These are phyloP conservation scores for Ceuthmochares aereus DNA, from an alignment of 2,113 vertebrate genomes.

Conservation along the genomic window DNA sequence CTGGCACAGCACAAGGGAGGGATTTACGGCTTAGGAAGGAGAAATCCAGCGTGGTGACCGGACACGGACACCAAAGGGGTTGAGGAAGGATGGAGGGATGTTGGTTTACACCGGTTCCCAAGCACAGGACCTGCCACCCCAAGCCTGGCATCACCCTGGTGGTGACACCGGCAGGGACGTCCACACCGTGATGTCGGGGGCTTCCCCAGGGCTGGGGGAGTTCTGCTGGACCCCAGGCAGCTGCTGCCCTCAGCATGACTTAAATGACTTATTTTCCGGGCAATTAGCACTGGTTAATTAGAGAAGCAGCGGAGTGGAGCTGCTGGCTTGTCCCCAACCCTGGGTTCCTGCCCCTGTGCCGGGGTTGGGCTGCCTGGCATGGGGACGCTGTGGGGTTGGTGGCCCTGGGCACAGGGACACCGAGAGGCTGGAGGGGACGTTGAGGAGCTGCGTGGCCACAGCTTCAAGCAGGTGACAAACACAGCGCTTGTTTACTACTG, in stretches of 20 bases:
- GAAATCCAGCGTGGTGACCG: not conserved
- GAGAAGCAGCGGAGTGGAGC: not conserved
- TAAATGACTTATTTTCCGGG: not conserved
- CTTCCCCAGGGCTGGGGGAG: not conserved
- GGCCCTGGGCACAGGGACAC: not conserved
- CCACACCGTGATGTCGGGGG: no score
- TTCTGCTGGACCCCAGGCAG: not conserved
- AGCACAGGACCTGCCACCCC: not conserved
- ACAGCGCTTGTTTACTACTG: not conserved
- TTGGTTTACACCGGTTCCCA: not conserved
- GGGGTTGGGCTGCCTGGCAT: accelerated
- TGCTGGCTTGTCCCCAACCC: not conserved
- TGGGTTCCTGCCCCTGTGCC: not conserved
- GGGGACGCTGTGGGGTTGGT: accelerated
- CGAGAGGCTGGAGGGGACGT: not conserved
- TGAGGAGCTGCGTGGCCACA: no score
- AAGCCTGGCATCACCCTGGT: accelerated
- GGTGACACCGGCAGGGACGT: not conserved
- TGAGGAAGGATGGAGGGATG: not conserved
- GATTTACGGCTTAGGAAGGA: not conserved
- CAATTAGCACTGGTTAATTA: slow-evolving; percentile 45
- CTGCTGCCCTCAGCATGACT: not conserved
- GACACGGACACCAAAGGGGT: not conserved
- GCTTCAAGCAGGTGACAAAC: not conserved
- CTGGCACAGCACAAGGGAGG: not conserved